These are phyloP conservation scores for Nannobrachium achirus DNA, from an alignment of 2,113 vertebrate genomes.

Conservation along the genomic window DNA sequence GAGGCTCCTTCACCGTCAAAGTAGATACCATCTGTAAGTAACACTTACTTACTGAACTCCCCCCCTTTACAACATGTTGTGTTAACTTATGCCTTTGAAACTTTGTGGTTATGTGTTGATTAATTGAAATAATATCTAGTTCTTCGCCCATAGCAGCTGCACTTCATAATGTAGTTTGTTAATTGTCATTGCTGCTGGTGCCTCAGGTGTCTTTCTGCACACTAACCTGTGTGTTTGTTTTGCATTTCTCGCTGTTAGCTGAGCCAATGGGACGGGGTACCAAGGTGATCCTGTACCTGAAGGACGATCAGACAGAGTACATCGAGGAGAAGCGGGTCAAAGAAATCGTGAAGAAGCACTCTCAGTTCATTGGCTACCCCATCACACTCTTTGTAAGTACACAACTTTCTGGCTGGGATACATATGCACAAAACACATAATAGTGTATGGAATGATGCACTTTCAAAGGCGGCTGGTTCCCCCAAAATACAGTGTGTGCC, in stretches of 20 bases:
- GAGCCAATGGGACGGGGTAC: slow-evolving; percentile 80
- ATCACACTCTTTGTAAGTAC: slow-evolving; percentile 84
- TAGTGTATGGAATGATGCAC: neutral
- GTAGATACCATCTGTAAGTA: slow-evolving; percentile 73
- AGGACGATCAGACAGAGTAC: slow-evolving; percentile 84
- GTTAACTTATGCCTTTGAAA: too few species aligned
- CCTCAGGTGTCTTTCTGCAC: neutral
- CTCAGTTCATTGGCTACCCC: slow-evolving; percentile 86
- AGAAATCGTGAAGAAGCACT: slow-evolving; percentile 86
- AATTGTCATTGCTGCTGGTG: neutral
- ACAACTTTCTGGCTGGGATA: neutral
- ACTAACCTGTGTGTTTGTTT: neutral
- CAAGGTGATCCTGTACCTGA: slow-evolving; percentile 80
- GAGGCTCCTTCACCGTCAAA: slow-evolving; percentile 83
- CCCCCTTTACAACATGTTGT: too few species aligned
- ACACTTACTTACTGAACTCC: neutral
- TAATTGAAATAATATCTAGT: neutral
- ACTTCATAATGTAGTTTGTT: neutral
- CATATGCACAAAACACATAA: neutral
- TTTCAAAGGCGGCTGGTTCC: neutral
- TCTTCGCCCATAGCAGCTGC: neutral
- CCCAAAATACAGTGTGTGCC: neutral
- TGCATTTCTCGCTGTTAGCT: slow-evolving; percentile 46
- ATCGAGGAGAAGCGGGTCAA: slow-evolving; percentile 80
- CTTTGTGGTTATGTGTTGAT: too few species aligned